Conservation (phyloP, 2,113 vertebrate species). For the Scalopus aquaticus region DNA sequence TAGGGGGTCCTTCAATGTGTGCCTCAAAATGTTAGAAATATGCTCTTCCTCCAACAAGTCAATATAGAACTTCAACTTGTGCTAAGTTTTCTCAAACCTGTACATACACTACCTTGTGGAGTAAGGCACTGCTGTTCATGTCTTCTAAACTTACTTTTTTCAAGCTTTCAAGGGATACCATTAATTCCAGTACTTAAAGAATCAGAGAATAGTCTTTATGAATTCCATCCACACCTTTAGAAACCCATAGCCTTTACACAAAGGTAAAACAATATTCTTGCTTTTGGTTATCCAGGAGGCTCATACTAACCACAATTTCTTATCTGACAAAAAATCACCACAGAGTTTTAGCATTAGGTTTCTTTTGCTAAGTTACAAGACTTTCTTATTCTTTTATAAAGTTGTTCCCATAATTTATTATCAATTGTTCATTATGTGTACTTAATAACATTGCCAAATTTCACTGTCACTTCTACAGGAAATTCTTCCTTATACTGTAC, state of each 20-base stretch:
- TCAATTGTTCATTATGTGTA: neutral
- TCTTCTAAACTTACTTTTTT: constrained; percentile 29
- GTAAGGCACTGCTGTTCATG: neutral
- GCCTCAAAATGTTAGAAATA: neutral
- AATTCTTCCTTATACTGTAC: neutral
- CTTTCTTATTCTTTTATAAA: neutral
- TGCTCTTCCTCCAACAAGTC: neutral
- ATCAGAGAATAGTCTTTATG: neutral
- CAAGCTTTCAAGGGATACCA: neutral
- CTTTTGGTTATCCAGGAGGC: neutral
- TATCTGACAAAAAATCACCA: constrained; percentile 9
- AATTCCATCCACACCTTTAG: neutral
- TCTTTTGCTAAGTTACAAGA: neutral
- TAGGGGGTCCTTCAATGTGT: neutral
- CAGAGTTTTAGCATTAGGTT: neutral
- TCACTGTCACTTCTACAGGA: neutral
- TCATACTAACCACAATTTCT: neutral
- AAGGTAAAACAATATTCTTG: neutral
- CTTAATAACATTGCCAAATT: neutral
- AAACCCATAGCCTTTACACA: neutral
- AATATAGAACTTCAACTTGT: neutral
- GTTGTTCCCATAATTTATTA: neutral
- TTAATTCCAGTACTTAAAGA: constrained; percentile 34
- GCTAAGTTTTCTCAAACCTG: neutral
- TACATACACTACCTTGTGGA: neutral